These are phyloP conservation scores for Ailuropoda melanoleuca DNA, from an alignment of 2,113 vertebrate genomes.

Conservation along the genomic window DNA sequence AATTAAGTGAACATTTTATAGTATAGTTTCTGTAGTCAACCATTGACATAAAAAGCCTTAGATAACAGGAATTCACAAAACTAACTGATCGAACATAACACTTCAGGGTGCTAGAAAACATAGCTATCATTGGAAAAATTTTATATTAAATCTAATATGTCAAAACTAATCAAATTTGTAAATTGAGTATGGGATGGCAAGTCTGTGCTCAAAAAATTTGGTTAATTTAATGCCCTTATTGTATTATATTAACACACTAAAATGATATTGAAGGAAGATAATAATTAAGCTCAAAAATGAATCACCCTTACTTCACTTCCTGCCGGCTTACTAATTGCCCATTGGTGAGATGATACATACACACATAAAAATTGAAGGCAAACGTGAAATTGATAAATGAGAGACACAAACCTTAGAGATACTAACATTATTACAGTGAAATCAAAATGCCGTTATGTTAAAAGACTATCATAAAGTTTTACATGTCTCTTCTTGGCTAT, in stretches of 20 bases:
- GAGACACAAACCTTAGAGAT: not conserved
- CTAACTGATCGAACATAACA: not conserved
- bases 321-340: not conserved
- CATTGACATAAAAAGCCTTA: not conserved
- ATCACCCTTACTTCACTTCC: not conserved
- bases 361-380: not conserved
- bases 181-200: not conserved
- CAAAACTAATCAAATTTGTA: not conserved
- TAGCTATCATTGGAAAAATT: not conserved
- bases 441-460: not conserved
- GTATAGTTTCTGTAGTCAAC: not conserved
- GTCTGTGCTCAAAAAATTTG: not conserved
- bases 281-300: not conserved
- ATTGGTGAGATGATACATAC: not conserved
- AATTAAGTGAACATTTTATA: not conserved
- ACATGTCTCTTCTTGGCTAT: not conserved
- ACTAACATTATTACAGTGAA: not conserved
- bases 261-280: not conserved
- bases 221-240: not conserved
- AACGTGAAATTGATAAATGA: not conserved
- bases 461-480: not conserved
- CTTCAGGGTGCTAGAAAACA: not conserved
- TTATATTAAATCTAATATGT: not conserved
- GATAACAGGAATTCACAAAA: not conserved
- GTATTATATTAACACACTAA: not conserved